Evolutionary conservation across 2,797 vertebrate genomes (phyloP).

Genomic region (Anas acuta): DNA sequence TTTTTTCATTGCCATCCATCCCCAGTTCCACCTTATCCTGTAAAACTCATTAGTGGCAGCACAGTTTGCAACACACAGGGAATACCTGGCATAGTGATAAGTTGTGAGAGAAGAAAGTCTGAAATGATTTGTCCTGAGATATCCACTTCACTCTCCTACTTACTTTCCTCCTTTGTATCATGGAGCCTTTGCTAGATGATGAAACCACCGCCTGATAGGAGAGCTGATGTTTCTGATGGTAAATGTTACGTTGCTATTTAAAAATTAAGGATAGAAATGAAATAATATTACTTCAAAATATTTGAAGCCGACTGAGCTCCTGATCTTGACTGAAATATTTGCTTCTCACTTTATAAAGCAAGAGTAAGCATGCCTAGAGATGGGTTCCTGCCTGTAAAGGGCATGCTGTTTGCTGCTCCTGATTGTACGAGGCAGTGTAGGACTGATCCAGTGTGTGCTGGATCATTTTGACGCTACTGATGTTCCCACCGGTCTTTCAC

Average conservation of each 20-base stretch:
- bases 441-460: too few relatives aligned
- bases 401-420: neutral
- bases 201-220: neutral
- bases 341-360: neutral
- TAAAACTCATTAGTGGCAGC: neutral
- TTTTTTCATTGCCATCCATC: neutral
- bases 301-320: neutral
- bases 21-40: neutral
- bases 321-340: neutral
- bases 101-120: neutral
- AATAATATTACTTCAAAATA: neutral
- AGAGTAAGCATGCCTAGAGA: neutral
- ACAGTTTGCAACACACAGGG: neutral
- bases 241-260: neutral
- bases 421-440: neutral
- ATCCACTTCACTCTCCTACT: neutral
- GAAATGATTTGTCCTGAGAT: conserved; percentile 14
- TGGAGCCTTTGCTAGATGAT: neutral
- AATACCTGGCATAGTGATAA: neutral
- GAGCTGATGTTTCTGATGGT: neutral
- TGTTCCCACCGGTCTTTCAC: too few relatives aligned
- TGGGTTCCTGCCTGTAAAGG: neutral
- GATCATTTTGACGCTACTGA: neutral
- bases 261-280: neutral
- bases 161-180: neutral